Base-by-base conservation (phyloP, 2,888 invertebrate genomes). In the Eristalinus aeneus region DNA sequence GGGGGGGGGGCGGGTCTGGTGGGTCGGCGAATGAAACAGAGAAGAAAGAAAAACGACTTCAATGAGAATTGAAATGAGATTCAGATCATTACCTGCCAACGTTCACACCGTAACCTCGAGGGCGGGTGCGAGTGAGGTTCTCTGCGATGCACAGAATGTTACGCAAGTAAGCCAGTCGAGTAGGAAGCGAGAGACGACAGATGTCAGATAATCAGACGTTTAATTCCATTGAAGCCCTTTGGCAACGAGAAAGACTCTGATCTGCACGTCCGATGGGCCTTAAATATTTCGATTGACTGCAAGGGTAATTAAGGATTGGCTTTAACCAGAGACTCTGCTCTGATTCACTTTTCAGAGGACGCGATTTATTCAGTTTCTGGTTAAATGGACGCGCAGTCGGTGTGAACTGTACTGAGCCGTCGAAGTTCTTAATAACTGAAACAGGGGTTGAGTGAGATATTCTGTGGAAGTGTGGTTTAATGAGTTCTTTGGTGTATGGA, bases 1-100 rank as follows among this genome's bases (percentile, higher is more conserved):
- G 36, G 2, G 36, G 1, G 27, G 27, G 2, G 27, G 27, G 5
- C 5, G 27, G 27, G 5, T 2, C 27, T 27, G 27, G 2, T 27
- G 27, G 27, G 27, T 27, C 2, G 27, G 27, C 27, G 27, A 27
- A 27, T 27, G 27, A 27, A 27, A 27, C 27, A 27, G 27, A 27
- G 27, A 16, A 39, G 36, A n/a, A 27, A 23, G 9, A 20, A 11
- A 32, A 65, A 32, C n/a, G 39, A 32, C 32, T 4, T 36, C 23
- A 53, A 53, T 9, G 34, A 68, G 46, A 46, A 39, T 67, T 74
- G 67, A 65, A 23, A 72, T 12, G 72, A 64, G 68, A 78, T 83
- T 68, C 32, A 22, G 46, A 68, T 36, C 72, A 67, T 78, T 78
- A 73, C 65, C 60, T 72, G 71, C 53, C 71, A 63, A 36, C 54